Evolutionary conservation across 2,888 invertebrate species (phyloP).

Genomic region (Xylota segnis): DNA sequence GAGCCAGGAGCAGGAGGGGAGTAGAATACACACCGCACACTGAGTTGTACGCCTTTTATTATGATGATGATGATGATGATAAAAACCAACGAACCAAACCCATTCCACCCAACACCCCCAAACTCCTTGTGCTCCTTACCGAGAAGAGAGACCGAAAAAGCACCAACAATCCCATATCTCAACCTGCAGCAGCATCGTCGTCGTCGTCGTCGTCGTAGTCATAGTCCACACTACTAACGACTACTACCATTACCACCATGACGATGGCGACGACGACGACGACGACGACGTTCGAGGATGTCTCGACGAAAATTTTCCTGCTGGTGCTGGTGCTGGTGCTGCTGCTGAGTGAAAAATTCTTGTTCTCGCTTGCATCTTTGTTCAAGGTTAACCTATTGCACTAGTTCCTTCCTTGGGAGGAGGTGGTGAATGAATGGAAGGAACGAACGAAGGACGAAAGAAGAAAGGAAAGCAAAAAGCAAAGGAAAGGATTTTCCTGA

Average conservation of each 20-base stretch:
- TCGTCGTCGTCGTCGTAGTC: slow-evolving; percentile 12
- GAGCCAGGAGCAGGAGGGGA: slow-evolving; percentile 12
- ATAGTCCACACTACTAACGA: slow-evolving; percentile 31
- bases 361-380: slow-evolving; percentile 76
- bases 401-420: slow-evolving; percentile 75
- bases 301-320: slow-evolving; percentile 74
- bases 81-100: slow-evolving; percentile 62
- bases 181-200: slow-evolving; percentile 33
- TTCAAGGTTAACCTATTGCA: slow-evolving; percentile 77
- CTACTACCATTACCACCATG: slow-evolving; percentile 50
- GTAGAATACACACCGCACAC: slow-evolving; percentile 64
- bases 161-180: slow-evolving; percentile 58
- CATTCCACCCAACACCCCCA: slow-evolving; percentile 27
- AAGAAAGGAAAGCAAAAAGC: slow-evolving; percentile 70
- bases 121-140: slow-evolving; percentile 62
- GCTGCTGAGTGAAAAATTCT: slow-evolving; percentile 67
- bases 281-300: slow-evolving; percentile 61
- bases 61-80: slow-evolving; percentile 73
- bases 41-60: slow-evolving; percentile 73
- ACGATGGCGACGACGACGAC: slow-evolving; percentile 49
- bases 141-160: slow-evolving; percentile 65
- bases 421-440: slow-evolving; percentile 62
- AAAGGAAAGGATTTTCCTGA: slow-evolving; percentile 70
- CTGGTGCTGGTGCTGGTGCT: slow-evolving; percentile 40
- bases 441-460: slow-evolving; percentile 73